These are phyloP conservation scores for Linyphia triangularis DNA, from an alignment of 2,888 invertebrate species.

Conservation along the genomic window DNA sequence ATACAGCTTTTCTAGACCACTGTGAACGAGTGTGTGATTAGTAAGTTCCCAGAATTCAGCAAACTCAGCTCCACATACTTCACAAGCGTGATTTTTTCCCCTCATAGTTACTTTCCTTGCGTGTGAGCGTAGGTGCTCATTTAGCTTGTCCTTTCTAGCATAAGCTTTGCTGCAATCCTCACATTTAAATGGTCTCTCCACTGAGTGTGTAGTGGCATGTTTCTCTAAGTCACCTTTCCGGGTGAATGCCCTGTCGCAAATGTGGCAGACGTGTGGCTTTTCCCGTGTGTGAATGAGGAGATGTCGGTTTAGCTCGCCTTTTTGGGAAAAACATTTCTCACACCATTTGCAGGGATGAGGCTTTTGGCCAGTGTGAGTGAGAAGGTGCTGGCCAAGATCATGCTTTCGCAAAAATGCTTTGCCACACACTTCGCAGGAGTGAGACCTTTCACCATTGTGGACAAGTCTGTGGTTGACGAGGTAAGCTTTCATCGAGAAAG, in stretches of 20 bases:
- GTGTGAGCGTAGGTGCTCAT: too few species aligned
- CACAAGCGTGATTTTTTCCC: too few species aligned
- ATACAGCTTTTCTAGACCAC: too few species aligned
- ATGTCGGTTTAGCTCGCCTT: conserved; percentile 8
- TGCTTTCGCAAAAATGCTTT: neutral
- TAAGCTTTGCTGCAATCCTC: neutral
- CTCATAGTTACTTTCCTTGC: too few species aligned
- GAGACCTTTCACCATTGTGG: neutral
- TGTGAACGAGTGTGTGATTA: too few species aligned
- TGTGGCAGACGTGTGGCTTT: neutral
- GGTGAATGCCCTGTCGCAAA: neutral
- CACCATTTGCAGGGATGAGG: conserved; percentile 5
- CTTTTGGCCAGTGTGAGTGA: conserved; percentile 2
- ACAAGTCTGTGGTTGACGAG: neutral
- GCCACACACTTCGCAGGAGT: neutral
- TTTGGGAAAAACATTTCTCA: neutral
- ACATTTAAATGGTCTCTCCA: neutral
- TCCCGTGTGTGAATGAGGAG: conserved; percentile 22
- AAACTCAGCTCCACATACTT: too few species aligned
- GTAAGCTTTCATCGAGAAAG: neutral
- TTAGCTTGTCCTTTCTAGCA: neutral
- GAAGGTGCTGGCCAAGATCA: neutral
- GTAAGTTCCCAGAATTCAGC: too few species aligned
- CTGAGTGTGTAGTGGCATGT: neutral
- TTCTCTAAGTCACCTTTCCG: neutral